Conservation (phyloP, 1,140 invertebrate genomes). For the Gonatopus flavifemur region DNA sequence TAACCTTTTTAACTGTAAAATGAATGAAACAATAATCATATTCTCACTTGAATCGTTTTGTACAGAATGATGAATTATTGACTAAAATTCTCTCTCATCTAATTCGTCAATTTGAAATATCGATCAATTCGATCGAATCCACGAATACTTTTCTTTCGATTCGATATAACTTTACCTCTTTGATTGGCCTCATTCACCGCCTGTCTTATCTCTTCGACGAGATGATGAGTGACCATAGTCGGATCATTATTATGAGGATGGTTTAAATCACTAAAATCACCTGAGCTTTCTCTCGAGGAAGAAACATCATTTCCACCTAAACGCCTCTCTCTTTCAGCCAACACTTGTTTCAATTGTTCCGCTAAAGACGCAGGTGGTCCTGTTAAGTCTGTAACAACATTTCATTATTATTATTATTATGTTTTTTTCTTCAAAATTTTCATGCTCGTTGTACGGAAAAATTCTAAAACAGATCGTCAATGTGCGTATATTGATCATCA, state of each 20-base stretch:
- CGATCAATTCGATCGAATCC: no score
- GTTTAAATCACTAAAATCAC: conserved; percentile 65
- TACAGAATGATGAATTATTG: background rate
- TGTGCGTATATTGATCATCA: no score
- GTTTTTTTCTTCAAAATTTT: background rate
- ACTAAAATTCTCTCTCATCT: background rate
- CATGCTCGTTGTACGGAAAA: no score
- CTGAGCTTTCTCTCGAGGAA: conserved; percentile 65
- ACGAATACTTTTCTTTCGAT: background rate
- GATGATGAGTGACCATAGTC: conserved; percentile 68
- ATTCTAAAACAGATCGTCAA: no score
- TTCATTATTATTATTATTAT: background rate
- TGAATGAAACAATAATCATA: background rate
- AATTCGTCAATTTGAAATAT: no score
- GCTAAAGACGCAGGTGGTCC: conserved; percentile 74
- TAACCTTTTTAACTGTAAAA: conserved; percentile 63
- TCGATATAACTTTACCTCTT: conserved; percentile 63
- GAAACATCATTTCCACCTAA: conserved; percentile 57
- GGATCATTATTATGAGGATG: conserved; percentile 58
- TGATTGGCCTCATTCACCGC: conserved; percentile 82
- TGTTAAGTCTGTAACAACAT: conserved; percentile 25
- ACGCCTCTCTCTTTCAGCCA: conserved; percentile 73
- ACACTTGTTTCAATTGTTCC: conserved; percentile 80
- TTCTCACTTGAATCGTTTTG: background rate
- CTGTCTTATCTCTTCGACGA: conserved; percentile 80